Percentiles rank a stretch among this genome's conserved stretches.
phyloP scores from a whole-genome alignment of 2,888 invertebrate species.

The Coleophora deauratella region DNA sequence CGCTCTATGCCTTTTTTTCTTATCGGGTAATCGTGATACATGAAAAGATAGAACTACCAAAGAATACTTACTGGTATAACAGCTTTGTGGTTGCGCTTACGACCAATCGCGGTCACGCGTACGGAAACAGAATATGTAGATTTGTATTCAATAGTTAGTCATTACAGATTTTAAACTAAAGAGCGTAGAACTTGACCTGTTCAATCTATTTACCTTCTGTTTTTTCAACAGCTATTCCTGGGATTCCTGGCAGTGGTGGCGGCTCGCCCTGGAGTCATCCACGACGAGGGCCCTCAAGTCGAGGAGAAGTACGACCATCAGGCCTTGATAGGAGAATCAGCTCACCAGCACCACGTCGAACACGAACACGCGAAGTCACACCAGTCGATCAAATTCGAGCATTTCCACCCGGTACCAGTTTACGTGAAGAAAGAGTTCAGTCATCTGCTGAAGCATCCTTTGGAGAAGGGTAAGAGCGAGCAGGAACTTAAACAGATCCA shows the following conservation, averaged over 20 bases:
- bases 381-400: constrained; percentile 80
- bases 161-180: too few species aligned
- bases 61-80: too few species aligned
- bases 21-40: too few species aligned
- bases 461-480: constrained; percentile 77
- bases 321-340: constrained; percentile 58
- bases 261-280: constrained; percentile 61
- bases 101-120: too few species aligned
- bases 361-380: constrained; percentile 80
- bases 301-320: constrained; percentile 55
- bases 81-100: too few species aligned
- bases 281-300: constrained; percentile 54
- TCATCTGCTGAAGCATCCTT: constrained; percentile 77
- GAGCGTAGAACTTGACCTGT: background rate
- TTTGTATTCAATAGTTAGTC: too few species aligned
- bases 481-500: constrained; percentile 75
- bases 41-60: too few species aligned
- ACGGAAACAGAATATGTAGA: too few species aligned
- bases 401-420: constrained; percentile 80
- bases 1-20: too few species aligned
- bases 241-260: constrained; percentile 61
- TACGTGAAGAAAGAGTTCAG: constrained; percentile 80
- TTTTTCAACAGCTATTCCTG: constrained; percentile 53
- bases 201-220: background rate
- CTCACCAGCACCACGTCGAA: constrained; percentile 75